Base-by-base conservation (phyloP, 1,140 invertebrate species). In the Antheraea pernyi region DNA sequence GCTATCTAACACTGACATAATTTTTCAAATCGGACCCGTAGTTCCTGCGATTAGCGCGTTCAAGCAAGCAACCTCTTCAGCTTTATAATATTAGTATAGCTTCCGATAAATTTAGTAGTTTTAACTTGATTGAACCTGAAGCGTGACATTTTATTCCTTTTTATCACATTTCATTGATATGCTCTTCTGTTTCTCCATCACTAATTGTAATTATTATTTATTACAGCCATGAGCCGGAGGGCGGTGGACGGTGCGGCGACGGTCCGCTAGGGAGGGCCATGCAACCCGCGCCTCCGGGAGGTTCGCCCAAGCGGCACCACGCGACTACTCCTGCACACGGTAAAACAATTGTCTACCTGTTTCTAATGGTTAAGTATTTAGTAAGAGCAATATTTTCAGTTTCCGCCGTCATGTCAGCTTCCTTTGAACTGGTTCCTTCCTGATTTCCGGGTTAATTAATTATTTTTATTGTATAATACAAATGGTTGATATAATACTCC, bases 161-260 rank as follows among this genome's bases (percentile, higher is more conserved):
- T n/a, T n/a, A n/a, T n/a, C n/a, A n/a, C n/a, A n/a, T n/a, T 16
- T 13, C 9, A 1, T 42, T 0, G 7, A 42, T 7, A 42, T 11
- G 7, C 39, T 42, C 0, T 42, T 42, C 7, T 42, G 39, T 42
- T 42, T 7, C 11, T 53, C 0, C 1, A 16, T 53, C n/a, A 53
- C 46, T 53, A 53, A 60, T 1, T 16, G 5, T 16, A 9, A 36
- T 63, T 37, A 0, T 76, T 42, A 78, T 10, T 82, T 86, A 72
- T 93, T 91, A 0, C 92, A 95, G 94, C 85, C 94, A 95, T 95
- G 94, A 95, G 91, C 94, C 94, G 82, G 94, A 94, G 88, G 94
- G 93, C 86, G 84, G 93, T 91, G 83, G 86, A 68, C 85, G 88
- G 60, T 91, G 89, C 77, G 86, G 91, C 80, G 86, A 91, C 80